Evolutionary conservation across 2,888 invertebrate species (phyloP), one percentile per base, ranked within the genome.

Genomic region (Heliconius charithonia): DNA sequence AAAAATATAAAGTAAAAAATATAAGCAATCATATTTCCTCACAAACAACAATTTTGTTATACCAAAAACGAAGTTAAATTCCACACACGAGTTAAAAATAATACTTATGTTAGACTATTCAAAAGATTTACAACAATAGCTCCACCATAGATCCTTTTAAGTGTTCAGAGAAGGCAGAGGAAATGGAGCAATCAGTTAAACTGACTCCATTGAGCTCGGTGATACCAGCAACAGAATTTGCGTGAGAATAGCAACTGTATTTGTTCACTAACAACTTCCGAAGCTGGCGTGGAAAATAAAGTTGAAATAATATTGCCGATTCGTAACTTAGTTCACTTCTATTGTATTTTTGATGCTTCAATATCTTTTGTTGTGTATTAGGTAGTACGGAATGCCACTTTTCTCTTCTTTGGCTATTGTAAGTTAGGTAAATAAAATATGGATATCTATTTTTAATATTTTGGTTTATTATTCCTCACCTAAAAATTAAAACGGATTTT

Each of bases 171-270:
- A 74, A 74, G 74, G 63, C 63, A 74, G 74, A 74, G 74, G 74
- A 74, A 74, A 74, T 74, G 74, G 74, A 74, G 74, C 74, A 74
- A 74, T 74, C 74, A 74, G 63, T 74, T 74, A 74, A 74, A 74
- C 74, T 74, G 74, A 74, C 63, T 74, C 74, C 74, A 74, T 74
- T 74, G 74, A 74, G 45, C 74, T 74, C 74, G 63, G 74, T 74
- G 74, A 74, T 74, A 74, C 74, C 74, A 74, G 74, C 74, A 74
- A 74, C 74, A 74, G 74, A 74, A 74, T 74, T 74, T 74, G 74
- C 74, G 74, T 74, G 74, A 63, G 63, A 74, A 74, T 63, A 63
- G 74, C 74, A 63, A 63, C 74, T 72, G 63, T 74, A 74, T 74
- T 74, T 74, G 74, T 74, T 74, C 74, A 74, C 62, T 74, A 74